Conservation (phyloP, 2,888 invertebrate species). For the Zygogramma bicolorata region DNA sequence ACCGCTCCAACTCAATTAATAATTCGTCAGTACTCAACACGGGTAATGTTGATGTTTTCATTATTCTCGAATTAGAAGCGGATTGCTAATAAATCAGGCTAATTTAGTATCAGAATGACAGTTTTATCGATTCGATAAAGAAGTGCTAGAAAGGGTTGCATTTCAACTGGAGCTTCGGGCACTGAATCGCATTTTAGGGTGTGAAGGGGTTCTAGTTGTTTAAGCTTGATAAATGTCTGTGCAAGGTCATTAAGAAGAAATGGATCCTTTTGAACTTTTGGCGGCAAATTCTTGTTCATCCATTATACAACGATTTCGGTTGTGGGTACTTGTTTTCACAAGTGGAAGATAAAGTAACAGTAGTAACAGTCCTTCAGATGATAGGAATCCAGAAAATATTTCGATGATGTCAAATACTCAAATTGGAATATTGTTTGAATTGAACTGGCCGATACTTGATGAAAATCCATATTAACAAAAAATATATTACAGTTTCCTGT, state of each 20-base stretch:
- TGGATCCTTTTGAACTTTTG: conserved; percentile 58
- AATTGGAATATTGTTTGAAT: too few species aligned
- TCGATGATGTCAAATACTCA: too few species aligned
- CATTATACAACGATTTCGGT: too few species aligned
- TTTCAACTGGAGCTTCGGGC: conserved; percentile 43
- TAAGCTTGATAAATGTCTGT: conserved; percentile 55
- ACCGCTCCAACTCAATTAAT: background rate
- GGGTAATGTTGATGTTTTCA: conserved; percentile 27
- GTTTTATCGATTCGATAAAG: conserved; percentile 66
- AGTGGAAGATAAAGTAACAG: too few species aligned
- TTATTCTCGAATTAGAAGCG: conserved; percentile 43
- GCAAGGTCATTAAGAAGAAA: conserved; percentile 65
- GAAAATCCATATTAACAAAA: too few species aligned
- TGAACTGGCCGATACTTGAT: too few species aligned
- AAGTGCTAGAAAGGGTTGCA: conserved; percentile 59
- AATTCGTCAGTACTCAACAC: conserved; percentile 13
- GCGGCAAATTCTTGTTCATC: background rate
- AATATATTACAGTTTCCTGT: too few species aligned
- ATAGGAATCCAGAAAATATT: too few species aligned
- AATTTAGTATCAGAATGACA: conserved; percentile 64
- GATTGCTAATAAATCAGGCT: conserved; percentile 61
- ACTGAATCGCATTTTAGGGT: conserved; percentile 45
- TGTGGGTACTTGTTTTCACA: too few species aligned
- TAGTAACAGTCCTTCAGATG: too few species aligned
- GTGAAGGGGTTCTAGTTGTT: conserved; percentile 57